Conservation (phyloP, 2,888 invertebrate species). For the Sinhomidia bicolor region DNA sequence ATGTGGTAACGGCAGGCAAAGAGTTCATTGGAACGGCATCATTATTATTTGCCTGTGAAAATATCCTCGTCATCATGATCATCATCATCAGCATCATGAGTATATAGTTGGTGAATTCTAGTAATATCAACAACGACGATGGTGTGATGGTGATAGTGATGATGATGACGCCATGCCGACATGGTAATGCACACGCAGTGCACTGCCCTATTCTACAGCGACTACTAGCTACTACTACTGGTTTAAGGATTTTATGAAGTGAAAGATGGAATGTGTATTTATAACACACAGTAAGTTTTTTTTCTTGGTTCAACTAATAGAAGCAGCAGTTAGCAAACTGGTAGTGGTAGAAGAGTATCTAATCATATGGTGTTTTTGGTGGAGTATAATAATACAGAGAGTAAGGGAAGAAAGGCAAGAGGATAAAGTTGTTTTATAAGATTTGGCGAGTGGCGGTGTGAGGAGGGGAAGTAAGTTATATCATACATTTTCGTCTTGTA, state of each 20-base stretch:
- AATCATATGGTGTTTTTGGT: constrained; percentile 7
- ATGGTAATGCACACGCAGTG: constrained; percentile 35
- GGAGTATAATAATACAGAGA: no score
- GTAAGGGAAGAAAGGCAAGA: background rate
- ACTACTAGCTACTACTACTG: no score
- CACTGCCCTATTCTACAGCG: background rate
- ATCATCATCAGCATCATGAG: no score
- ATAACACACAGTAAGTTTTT: constrained; percentile 30
- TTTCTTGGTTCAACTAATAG: no score
- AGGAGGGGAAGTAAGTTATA: constrained; percentile 56
- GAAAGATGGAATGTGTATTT: constrained; percentile 50
- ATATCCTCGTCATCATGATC: constrained; percentile 5
- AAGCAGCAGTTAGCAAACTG: background rate
- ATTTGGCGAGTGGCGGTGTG: constrained; percentile 45
- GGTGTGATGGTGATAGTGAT: background rate
- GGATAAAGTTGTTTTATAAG: constrained; percentile 41
- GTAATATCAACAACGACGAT: no score
- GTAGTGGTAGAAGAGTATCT: background rate
- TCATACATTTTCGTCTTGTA: constrained; percentile 55
- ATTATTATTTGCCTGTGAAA: constrained; percentile 44
- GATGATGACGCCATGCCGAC: constrained; percentile 15
- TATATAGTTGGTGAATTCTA: no score
- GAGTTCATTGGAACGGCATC: constrained; percentile 58
- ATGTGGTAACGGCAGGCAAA: constrained; percentile 46
- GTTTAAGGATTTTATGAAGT: constrained; percentile 47